A percentile compares a stretch with the other conserved stretches of the same genome.
Conservation (phyloP, 2,797 vertebrate genomes). For the Semaprochilodus insignis region DNA sequence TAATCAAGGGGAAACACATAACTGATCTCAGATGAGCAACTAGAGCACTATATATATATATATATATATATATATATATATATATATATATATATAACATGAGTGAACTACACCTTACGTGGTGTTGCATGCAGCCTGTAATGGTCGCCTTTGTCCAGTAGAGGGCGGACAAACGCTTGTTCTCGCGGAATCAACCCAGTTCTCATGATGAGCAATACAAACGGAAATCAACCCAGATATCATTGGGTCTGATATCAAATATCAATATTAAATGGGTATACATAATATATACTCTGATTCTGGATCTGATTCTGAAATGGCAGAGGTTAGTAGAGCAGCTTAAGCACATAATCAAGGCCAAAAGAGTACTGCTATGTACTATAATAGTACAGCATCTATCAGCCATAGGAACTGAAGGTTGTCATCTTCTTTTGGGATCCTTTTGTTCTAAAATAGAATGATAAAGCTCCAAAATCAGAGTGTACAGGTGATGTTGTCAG, state of each 20-base stretch:
- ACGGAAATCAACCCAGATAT: background rate
- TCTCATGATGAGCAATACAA: background rate
- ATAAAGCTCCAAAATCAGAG: no score
- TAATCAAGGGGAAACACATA: background rate
- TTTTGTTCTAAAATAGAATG: no score
- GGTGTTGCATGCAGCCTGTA: background rate
- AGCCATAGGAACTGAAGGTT: no score
- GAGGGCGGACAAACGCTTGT: background rate
- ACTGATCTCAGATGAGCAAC: background rate
- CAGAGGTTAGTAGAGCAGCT: no score
- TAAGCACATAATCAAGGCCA: no score
- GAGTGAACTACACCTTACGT: slow-evolving; percentile 12
- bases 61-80: no score
- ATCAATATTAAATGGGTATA: background rate
- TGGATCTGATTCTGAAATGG: background rate
- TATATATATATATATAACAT: background rate
- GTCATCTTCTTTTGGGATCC: no score
- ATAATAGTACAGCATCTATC: no score
- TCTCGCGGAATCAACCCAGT: background rate
- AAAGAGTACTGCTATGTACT: no score
- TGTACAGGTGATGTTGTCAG: no score
- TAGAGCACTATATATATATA: background rate
- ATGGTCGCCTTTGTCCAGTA: background rate
- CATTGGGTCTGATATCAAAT: background rate
- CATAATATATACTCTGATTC: background rate